Base-by-base conservation (phyloP, 2,888 invertebrate species). In the Watsonalla cultraria region DNA sequence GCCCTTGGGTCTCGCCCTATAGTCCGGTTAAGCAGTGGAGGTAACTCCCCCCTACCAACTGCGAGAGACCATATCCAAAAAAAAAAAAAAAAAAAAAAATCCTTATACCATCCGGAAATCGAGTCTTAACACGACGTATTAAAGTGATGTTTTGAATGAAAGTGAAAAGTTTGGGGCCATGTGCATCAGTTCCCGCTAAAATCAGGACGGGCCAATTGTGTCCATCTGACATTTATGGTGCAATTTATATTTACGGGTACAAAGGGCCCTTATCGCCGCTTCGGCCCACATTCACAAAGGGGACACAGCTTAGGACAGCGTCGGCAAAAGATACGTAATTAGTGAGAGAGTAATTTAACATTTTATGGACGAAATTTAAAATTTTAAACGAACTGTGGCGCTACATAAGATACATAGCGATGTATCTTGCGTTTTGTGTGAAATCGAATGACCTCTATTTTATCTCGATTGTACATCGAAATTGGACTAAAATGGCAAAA, bases 211-310 rank as follows among this genome's bases (percentile, higher is more conserved):
- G 65, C 65, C 70, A 76, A 82, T 82, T 80, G 81, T 82, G 79
- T 76, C 77, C 78, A 69, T 78, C 70, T 79, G 84, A 86, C 84
- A 78, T 85, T 84, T 84, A 84, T 83, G 73, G 76, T 68, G 77
- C 74, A 76, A 83, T 83, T 81, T 82, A 82, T 83, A 83, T 82
- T 82, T 78, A 82, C 72, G 72, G 65, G 67, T 70, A 68, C 72
- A 76, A 72, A 68, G 66, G 66, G 63, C 60, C 72, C 72, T 74
- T 77, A 74, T 78, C 78, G 70, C 60, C 50, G 46, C 53, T 49
- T n/a, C 57, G 65, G 54, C 66, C 65, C 62, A 62, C 59, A 68
- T 48, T 45, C 56, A 68, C 68, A 67, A 61, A 24, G 42, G 51
- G 52, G 37, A 51, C 47, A 49, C 52, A 54, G 65, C 66, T 49